Base-by-base conservation (phyloP, 2,888 invertebrate genomes). In the Trachelus iudaicus region DNA sequence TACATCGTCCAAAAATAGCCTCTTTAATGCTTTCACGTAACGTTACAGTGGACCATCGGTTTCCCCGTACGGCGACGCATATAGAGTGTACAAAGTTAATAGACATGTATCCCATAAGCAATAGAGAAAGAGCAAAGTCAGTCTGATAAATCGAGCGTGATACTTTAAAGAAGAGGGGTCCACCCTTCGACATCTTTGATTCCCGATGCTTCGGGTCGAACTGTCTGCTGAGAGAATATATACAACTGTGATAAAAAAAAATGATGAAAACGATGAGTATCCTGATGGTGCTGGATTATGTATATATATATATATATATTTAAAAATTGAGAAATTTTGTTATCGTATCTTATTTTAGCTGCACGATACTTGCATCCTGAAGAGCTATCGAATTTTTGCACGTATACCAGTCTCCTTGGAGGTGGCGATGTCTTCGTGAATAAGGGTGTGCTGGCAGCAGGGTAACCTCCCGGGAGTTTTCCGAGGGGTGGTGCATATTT, bases 401-500 rank as follows among this genome's bases (percentile, higher is more conserved):
- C 23, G 37, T 11, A 35, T n/a, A 31, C 31, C 30, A 31, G 81
- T 87, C 85, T 56, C 23, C 9, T 56, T 85, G 81, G 83, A 90
- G 87, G 89, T 89, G 89, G 87, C 87, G 89, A 89, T 88, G 81
- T 82, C 83, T 82, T 85, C 85, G 86, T 84, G 89, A 88, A 87
- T 87, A 87, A 89, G 87, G 88, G 87, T 81, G 85, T 56, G 84
- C 83, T 78, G 81, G 83, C 76, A 80, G 75, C 69, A 73, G 75
- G 77, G 71, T 78, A 73, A 75, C 85, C 87, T 87, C 86, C 81
- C 82, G 89, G 86, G 88, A 89, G 86, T 87, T 89, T 86, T 85
- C 84, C 77, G 82, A 88, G 88, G 87, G 89, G 88, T 89, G 89
- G 88, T 90, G 90, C 91, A 91, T 91, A 91, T 91, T 91, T 91